These are phyloP conservation scores for Notospermus geniculatus DNA, from an alignment of 1,140 invertebrate species.

Conservation along the genomic window DNA sequence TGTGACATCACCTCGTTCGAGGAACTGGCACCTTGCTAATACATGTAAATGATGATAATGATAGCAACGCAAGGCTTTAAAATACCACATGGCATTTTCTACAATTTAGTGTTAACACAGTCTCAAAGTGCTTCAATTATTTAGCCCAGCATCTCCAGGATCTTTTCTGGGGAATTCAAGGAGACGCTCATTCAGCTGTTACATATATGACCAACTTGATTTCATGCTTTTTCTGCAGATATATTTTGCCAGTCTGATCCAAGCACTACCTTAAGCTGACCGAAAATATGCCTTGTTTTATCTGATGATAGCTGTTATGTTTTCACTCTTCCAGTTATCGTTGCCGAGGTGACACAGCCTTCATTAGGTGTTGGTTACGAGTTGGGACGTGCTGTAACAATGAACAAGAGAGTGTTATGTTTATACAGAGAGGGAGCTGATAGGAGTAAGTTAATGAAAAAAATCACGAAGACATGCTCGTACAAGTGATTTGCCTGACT, in stretches of 20 bases:
- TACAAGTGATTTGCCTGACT: too few relatives aligned
- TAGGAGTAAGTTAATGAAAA: conserved; percentile 37
- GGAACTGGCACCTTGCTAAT: too few relatives aligned
- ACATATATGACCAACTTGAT: too few relatives aligned
- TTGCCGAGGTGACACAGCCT: conserved; percentile 53
- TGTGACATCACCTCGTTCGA: too few relatives aligned
- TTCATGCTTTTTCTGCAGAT: too few relatives aligned
- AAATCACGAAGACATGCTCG: not conserved
- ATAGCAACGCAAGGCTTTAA: not conserved
- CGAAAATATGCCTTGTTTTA: conserved; percentile 13
- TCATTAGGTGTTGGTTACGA: conserved; percentile 56
- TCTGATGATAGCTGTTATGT: conserved; percentile 4
- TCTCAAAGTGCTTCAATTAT: not conserved
- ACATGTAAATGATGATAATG: too few relatives aligned
- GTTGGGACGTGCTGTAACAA: conserved; percentile 45
- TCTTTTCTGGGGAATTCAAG: too few relatives aligned
- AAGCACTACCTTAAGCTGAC: too few relatives aligned
- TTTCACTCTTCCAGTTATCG: conserved; percentile 37
- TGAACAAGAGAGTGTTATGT: conserved; percentile 49
- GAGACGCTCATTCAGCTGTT: too few relatives aligned
- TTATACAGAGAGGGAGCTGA: conserved; percentile 43
- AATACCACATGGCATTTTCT: not conserved
- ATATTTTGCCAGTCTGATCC: too few relatives aligned
- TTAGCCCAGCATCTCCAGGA: too few relatives aligned
- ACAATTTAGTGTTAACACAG: not conserved